These are phyloP conservation scores for Caracal caracal DNA, from an alignment of 2,113 vertebrate genomes.

Conservation along the genomic window DNA sequence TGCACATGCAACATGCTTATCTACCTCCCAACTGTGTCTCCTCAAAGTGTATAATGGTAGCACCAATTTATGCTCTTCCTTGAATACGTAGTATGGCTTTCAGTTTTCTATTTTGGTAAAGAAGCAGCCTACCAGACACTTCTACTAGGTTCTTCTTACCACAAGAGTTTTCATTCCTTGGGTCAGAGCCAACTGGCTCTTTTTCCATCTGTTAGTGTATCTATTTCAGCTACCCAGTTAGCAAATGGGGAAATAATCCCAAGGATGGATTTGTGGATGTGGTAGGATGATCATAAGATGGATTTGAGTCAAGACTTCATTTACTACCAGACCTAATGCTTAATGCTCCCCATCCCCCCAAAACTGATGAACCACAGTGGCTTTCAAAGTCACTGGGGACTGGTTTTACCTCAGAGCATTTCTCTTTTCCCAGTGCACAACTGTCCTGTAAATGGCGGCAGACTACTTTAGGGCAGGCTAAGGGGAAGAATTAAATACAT, in stretches of 20 bases:
- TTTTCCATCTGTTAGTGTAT: not conserved
- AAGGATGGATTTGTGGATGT: not conserved
- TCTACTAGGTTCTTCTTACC: not conserved
- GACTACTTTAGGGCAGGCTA: not conserved
- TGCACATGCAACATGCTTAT: not conserved
- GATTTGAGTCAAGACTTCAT: not conserved
- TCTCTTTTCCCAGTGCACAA: not conserved
- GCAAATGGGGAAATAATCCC: not conserved
- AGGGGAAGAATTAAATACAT: not conserved
- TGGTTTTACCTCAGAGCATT: not conserved
- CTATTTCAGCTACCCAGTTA: not conserved
- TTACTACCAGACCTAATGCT: not conserved
- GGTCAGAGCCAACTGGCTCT: not conserved
- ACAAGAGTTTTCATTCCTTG: not conserved
- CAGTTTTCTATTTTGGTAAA: not conserved
- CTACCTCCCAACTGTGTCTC: not conserved
- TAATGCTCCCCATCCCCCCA: not conserved
- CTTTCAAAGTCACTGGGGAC: not conserved
- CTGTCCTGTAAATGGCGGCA: not conserved
- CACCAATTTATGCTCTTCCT: not conserved
- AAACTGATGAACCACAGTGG: not conserved
- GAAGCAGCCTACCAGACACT: not conserved
- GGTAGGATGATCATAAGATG: not conserved
- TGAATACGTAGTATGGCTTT: not conserved
- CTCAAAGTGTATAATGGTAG: not conserved